A percentile compares a stretch with the other conserved stretches of the same genome.
Evolutionary conservation across 2,888 invertebrate genomes (phyloP).

Genomic region (Dynastes hyllus): DNA sequence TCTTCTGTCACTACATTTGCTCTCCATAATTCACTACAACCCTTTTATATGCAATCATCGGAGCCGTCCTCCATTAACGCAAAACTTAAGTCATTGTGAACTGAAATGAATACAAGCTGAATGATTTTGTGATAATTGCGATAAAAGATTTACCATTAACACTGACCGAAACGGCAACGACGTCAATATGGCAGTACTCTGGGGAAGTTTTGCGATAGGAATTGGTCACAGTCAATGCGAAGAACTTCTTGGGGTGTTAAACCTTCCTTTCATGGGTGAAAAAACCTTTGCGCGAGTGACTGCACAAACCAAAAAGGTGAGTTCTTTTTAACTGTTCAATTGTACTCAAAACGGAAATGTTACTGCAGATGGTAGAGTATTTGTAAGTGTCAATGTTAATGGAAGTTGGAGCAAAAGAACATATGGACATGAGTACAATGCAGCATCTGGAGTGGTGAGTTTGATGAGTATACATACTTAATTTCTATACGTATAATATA

Average conservation of each 20-base stretch:
- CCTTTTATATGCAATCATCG: no score
- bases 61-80: no score
- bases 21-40: no score
- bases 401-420: conserved; percentile 17
- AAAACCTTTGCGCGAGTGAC: conserved; percentile 1
- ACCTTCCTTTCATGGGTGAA: background rate
- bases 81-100: no score
- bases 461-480: background rate
- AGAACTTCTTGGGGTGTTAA: conserved; percentile 14
- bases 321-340: background rate
- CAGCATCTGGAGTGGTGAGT: conserved; percentile 38
- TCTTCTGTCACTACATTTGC: no score
- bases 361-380: conserved; percentile 18
- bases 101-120: no score
- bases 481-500: no score
- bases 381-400: conserved; percentile 13
- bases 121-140: conserved; percentile 8
- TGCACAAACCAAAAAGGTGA: conserved; percentile 2
- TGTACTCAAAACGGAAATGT: background rate
- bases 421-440: conserved; percentile 17
- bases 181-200: background rate
- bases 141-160: background rate
- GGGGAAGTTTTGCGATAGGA: conserved; percentile 22
- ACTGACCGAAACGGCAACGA: background rate
- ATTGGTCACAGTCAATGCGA: conserved; percentile 11